Conservation (phyloP, 2,797 vertebrate genomes). For the Molothrus aeneus region DNA sequence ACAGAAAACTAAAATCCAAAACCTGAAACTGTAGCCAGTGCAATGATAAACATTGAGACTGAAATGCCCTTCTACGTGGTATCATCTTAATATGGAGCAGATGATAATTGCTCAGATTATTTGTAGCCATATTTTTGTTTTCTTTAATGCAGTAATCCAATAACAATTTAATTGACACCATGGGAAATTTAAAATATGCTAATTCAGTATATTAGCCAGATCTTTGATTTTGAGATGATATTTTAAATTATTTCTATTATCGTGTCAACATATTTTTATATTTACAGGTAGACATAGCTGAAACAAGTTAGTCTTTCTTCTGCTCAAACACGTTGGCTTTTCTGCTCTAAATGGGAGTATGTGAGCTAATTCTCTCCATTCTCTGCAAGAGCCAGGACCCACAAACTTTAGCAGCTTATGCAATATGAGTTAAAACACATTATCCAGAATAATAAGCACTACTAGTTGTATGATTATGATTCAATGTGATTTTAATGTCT, state of each 20-base stretch:
- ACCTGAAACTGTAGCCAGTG: background rate
- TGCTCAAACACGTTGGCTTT: background rate
- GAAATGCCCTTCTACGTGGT: background rate
- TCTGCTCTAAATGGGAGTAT: background rate
- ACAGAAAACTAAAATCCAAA: background rate
- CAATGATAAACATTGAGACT: background rate
- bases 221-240: background rate
- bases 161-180: background rate
- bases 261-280: background rate
- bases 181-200: background rate
- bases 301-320: background rate
- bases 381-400: background rate
- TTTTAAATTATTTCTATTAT: background rate
- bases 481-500: conserved; percentile 25
- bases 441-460: background rate
- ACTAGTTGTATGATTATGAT: background rate
- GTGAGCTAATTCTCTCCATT: background rate
- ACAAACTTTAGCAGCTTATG: background rate
- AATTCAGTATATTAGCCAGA: background rate
- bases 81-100: background rate
- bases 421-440: background rate
- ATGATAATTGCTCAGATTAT: background rate
- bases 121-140: background rate
- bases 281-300: background rate
- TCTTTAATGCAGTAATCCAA: background rate